Evolutionary conservation across 2,888 invertebrate species (phyloP), one percentile per base, ranked within the genome.

Genomic region (Athetis lepigone): DNA sequence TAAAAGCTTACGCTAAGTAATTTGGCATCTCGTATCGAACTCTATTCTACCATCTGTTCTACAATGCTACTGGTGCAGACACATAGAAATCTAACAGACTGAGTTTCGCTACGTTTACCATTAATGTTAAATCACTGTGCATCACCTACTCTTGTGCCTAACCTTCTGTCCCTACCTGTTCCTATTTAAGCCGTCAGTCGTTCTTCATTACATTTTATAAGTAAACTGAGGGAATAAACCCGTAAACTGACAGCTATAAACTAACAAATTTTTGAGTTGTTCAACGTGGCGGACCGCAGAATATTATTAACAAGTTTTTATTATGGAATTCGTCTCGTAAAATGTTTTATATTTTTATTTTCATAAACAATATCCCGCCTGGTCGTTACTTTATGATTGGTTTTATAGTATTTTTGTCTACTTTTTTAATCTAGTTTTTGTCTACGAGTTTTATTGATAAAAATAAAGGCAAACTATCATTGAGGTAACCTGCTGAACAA

Each of bases 231-330:
- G 39, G 51, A 54, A 65, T 47, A 63, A 79, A 82, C 75, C 84
- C 85, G 77, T 89, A 88, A 89, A 87, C 72, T 19, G 65, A 62
- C 58, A 52, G 77, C 76, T 72, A 80, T 86, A 84, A 88, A 87
- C 72, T 74, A 75, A 81, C 75, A 70, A 82, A 82, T 81, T 85
- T 84, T 84, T 75, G 74, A 88, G 84, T 83, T 84, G 81, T 87
- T 84, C 77, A 83, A 75, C 78, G 76, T 75, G 83, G 84, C 60
- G 68, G 75, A 82, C 91, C 89, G 70, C 87, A 72, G 74, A 82
- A 84, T 85, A 86, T 86, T 81, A 85, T 76, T 69, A 75, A 78
- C 73, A 77, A 54, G 61, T 79, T 82, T 81, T 82, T 75, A 81
- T 65, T 79, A 73, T 62, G 56, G 62, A 72, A 79, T 67, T 70